phyloP scores from a whole-genome alignment of 1,140 invertebrate species.

The Drosophila tani region DNA sequence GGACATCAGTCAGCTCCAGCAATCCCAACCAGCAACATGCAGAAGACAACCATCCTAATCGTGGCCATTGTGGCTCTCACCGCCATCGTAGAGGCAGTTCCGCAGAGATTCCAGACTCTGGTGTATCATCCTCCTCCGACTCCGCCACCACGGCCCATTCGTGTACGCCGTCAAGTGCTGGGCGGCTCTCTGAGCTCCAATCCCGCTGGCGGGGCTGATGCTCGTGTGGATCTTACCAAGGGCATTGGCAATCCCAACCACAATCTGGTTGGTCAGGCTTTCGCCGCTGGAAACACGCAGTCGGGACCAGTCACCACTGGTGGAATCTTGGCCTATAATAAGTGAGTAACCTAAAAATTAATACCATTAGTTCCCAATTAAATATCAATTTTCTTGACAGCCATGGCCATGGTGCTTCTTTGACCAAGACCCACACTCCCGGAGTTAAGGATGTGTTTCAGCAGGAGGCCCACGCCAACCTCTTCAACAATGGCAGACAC shows the following conservation, averaged over 20 bases:
- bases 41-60: slow-evolving; percentile 56
- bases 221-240: slow-evolving; percentile 54
- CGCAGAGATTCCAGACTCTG: slow-evolving; percentile 34
- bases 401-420: slow-evolving; percentile 64
- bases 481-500: slow-evolving; percentile 65
- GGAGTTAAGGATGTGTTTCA: slow-evolving; percentile 69
- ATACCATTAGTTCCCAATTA: not conserved
- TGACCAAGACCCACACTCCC: slow-evolving; percentile 71
- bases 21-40: slow-evolving; percentile 42
- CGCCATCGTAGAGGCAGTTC: slow-evolving; percentile 51
- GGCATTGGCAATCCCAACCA: slow-evolving; percentile 71
- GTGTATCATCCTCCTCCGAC: slow-evolving; percentile 38
- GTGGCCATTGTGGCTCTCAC: slow-evolving; percentile 55
- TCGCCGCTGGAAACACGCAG: slow-evolving; percentile 74
- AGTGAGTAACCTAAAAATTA: slow-evolving; percentile 49
- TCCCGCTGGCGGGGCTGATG: slow-evolving; percentile 71
- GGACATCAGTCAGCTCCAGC: slow-evolving; percentile 39
- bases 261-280: slow-evolving; percentile 69
- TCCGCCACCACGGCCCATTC: slow-evolving; percentile 37
- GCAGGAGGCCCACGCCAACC: slow-evolving; percentile 71
- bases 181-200: slow-evolving; percentile 68
- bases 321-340: slow-evolving; percentile 73
- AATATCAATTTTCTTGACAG: slow-evolving; percentile 15
- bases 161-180: slow-evolving; percentile 64
- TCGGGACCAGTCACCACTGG: slow-evolving; percentile 67